These are phyloP conservation scores for Vulpes lagopus DNA, from an alignment of 2,113 vertebrate genomes.

Conservation along the genomic window DNA sequence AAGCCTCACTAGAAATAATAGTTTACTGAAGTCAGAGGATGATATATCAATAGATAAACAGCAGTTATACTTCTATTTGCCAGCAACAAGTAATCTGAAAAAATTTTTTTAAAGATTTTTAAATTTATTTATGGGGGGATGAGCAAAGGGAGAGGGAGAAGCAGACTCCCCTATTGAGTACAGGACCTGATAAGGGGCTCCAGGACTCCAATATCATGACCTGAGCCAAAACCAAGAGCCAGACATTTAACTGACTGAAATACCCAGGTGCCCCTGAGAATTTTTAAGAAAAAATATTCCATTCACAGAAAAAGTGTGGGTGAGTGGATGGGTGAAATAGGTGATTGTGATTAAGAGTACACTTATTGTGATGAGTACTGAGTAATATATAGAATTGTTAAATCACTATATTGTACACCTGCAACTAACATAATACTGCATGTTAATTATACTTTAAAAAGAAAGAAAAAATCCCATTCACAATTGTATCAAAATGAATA, in stretches of 20 bases:
- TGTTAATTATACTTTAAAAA: neutral
- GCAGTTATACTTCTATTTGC: neutral
- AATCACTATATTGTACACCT: neutral
- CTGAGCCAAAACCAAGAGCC: too few relatives aligned
- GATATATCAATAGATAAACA: neutral
- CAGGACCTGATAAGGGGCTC: too few relatives aligned
- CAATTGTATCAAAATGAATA: neutral
- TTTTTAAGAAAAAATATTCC: neutral
- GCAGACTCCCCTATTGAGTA: too few relatives aligned
- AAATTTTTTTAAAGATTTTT: neutral
- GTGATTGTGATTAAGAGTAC: neutral
- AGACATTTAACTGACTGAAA: too few relatives aligned
- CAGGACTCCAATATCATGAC: too few relatives aligned
- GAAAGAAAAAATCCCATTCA: neutral
- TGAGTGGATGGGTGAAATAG: neutral
- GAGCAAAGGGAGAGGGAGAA: too few relatives aligned
- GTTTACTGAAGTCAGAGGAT: neutral
- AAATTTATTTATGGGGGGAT: too few relatives aligned
- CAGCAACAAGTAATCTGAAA: neutral
- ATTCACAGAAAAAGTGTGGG: neutral
- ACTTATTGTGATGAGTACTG: neutral
- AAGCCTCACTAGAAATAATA: neutral
- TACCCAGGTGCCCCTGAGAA: neutral
- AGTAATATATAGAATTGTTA: neutral
- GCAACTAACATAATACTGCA: neutral